These are phyloP conservation scores for Odocoileus hemionus DNA, from an alignment of 2,113 vertebrate genomes.

Conservation along the genomic window DNA sequence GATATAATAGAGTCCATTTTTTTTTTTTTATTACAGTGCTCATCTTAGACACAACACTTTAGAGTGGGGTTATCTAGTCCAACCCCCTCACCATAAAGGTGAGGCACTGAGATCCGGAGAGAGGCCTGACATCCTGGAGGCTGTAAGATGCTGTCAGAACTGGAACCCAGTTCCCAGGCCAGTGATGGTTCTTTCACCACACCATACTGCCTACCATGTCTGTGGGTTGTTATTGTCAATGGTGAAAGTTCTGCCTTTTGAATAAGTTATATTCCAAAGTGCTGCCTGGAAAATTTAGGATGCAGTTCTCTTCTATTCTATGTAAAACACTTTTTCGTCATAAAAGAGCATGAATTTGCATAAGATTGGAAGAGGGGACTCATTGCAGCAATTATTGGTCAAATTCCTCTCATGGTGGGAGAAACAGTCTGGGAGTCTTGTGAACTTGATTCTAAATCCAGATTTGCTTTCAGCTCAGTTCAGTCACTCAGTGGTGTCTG, in stretches of 20 bases:
- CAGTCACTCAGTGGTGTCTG: rapidly evolving
- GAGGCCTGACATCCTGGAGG: background rate
- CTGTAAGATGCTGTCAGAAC: background rate
- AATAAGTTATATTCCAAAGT: background rate
- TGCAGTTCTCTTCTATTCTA: background rate
- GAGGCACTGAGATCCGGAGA: background rate
- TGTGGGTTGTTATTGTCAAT: background rate
- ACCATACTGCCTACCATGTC: too few relatives aligned
- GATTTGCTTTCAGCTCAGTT: background rate
- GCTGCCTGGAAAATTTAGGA: background rate
- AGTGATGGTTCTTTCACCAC: background rate
- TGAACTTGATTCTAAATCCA: background rate
- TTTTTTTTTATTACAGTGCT: background rate
- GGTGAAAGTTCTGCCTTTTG: background rate
- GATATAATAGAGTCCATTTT: background rate
- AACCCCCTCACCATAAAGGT: background rate
- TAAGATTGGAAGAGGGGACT: background rate
- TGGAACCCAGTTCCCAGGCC: background rate
- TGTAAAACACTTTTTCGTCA: background rate
- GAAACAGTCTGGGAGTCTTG: background rate
- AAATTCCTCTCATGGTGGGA: background rate
- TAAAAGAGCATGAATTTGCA: background rate
- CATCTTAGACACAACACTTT: background rate
- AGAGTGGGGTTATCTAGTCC: background rate
- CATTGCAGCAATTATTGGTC: background rate